A percentile compares a stretch with the other conserved stretches of the same genome.
phyloP scores from a whole-genome alignment of 1,140 invertebrate genomes.

The Asobara japonica region DNA sequence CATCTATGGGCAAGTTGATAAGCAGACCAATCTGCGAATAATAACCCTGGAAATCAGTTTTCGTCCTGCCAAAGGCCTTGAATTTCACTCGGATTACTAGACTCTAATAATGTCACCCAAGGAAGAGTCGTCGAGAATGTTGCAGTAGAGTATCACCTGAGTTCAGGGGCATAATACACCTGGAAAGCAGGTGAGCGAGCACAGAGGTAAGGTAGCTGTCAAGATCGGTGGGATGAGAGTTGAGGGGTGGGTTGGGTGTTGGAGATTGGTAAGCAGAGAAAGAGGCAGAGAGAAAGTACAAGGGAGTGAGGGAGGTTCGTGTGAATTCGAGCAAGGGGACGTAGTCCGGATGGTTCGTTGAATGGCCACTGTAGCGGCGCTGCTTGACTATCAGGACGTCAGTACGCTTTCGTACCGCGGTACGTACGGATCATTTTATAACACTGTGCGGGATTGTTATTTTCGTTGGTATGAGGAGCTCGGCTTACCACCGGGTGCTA shows the following conservation, averaged over 20 bases:
- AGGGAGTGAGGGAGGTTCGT: conserved; percentile 7
- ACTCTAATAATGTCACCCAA: too few relatives aligned
- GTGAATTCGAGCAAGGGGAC: conserved; percentile 34
- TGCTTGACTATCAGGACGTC: conserved; percentile 49
- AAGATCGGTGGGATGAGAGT: not conserved
- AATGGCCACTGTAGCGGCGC: conserved; percentile 52
- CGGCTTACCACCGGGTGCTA: not conserved
- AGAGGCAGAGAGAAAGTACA: conserved; percentile 15
- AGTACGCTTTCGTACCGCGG: conserved; percentile 56
- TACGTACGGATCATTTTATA: conserved; percentile 35
- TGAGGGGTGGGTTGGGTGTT: not conserved
- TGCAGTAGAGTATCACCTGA: not conserved
- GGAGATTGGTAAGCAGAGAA: conserved; percentile 6
- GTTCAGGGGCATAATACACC: not conserved
- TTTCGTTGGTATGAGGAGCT: not conserved
- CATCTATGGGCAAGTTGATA: too few relatives aligned
- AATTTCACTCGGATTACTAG: not conserved
- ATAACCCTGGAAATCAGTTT: too few relatives aligned
- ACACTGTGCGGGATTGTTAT: not conserved
- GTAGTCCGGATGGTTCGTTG: conserved; percentile 47
- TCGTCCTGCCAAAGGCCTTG: not conserved
- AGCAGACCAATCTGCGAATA: too few relatives aligned
- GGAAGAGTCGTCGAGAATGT: not conserved
- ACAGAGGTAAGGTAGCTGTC: not conserved
- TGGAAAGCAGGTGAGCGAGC: not conserved